phyloP scores from a whole-genome alignment of 1,140 invertebrate genomes.

The Drosophila aff. region DNA sequence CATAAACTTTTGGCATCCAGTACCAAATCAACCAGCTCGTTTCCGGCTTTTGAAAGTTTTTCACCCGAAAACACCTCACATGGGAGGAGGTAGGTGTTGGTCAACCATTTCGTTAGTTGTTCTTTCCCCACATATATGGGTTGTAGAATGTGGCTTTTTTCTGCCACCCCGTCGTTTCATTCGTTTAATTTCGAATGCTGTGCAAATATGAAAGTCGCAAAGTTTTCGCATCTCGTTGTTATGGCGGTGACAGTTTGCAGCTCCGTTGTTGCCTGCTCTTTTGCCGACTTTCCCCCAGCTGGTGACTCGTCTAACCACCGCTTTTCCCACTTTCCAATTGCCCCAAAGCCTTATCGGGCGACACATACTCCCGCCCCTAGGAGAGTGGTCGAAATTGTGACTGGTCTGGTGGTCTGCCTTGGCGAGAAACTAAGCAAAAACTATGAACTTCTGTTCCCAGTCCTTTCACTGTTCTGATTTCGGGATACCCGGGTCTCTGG shows the following conservation, averaged over 20 bases:
- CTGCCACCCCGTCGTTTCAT: constrained; percentile 15
- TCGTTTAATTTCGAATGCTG: constrained; percentile 59
- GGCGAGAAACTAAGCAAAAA: constrained; percentile 52
- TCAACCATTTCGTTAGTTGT: constrained; percentile 35
- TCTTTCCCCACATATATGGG: background rate
- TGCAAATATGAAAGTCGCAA: constrained; percentile 56
- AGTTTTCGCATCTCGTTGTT: constrained; percentile 53
- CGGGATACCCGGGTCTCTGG: constrained; percentile 17
- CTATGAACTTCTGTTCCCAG: constrained; percentile 36
- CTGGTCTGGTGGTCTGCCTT: constrained; percentile 19
- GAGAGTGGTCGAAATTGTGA: constrained; percentile 31
- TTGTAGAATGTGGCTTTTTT: background rate
- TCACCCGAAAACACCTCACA: background rate
- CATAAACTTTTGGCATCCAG: constrained; percentile 1
- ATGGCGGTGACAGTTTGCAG: constrained; percentile 42
- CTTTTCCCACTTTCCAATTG: constrained; percentile 34
- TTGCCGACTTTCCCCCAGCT: constrained; percentile 2
- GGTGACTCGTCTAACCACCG: constrained; percentile 2
- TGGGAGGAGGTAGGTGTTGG: constrained; percentile 4
- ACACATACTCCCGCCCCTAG: constrained; percentile 30
- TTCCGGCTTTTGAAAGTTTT: constrained; percentile 12
- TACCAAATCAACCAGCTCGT: constrained; percentile 3
- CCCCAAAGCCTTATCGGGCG: constrained; percentile 34
- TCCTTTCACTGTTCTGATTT: constrained; percentile 18
- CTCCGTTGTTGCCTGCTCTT: constrained; percentile 5